Evolutionary conservation across 2,797 vertebrate genomes (phyloP).

Genomic region (Darevskia mixta): DNA sequence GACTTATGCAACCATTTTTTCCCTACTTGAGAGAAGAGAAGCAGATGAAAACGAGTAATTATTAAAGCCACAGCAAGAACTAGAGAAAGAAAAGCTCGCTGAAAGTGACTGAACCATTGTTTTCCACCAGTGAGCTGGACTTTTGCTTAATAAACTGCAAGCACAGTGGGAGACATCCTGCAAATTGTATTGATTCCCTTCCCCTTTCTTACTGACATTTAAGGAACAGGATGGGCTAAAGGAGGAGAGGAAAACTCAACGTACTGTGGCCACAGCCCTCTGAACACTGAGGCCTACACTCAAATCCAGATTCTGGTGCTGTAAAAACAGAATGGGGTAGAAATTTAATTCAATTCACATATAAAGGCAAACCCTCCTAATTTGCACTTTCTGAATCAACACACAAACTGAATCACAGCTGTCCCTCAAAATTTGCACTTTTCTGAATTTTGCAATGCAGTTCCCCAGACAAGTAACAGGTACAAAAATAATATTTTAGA

Average conservation of each 20-base stretch:
- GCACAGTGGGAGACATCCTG: not conserved
- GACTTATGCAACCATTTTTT: not conserved
- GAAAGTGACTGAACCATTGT: not conserved
- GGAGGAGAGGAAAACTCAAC: not conserved
- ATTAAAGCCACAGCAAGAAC: not conserved
- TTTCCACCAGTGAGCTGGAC: not conserved
- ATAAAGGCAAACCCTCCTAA: no score
- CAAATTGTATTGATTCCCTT: not conserved
- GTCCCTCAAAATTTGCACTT: no score
- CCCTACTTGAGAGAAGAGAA: not conserved
- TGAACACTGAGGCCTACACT: no score
- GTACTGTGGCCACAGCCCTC: not conserved
- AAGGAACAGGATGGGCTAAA: not conserved
- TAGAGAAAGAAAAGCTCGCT: not conserved
- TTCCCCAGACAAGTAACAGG: no score
- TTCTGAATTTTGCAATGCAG: no score
- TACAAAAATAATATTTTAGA: no score
- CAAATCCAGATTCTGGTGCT: no score
- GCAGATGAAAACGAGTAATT: not conserved
- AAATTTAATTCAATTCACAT: no score
- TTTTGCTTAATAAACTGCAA: constrained; percentile 23
- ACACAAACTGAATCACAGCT: no score
- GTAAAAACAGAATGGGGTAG: no score
- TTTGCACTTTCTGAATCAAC: no score
- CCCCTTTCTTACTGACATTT: constrained; percentile 16